A percentile compares a stretch with the other conserved stretches of the same genome.
phyloP scores from a whole-genome alignment of 2,888 invertebrate genomes.

The Xylota segnis region DNA sequence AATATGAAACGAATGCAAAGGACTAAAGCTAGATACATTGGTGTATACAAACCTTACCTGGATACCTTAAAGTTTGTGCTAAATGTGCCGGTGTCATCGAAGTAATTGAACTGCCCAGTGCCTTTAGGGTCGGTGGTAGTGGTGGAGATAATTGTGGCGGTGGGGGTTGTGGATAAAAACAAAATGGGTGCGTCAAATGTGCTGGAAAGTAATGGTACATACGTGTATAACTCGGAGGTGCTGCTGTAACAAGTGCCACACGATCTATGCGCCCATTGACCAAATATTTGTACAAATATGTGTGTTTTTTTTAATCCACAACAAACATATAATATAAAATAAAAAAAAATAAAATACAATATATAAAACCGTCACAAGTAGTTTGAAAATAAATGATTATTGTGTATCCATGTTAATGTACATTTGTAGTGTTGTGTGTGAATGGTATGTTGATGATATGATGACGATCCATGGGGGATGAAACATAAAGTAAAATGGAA shows the following conservation, averaged over 20 bases:
- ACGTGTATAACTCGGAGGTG: constrained; percentile 87
- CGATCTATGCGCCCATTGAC: constrained; percentile 86
- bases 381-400: constrained; percentile 19
- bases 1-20: neutral
- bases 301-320: constrained; percentile 1
- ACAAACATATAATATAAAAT: neutral
- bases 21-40: constrained; percentile 38
- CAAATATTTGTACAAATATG: constrained; percentile 49
- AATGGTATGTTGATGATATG: constrained; percentile 38
- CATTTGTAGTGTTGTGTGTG: constrained; percentile 51
- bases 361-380: constrained; percentile 33
- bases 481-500: constrained; percentile 33
- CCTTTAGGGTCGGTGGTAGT: constrained; percentile 83
- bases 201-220: constrained; percentile 87
- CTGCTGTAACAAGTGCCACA: constrained; percentile 87
- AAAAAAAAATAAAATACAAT: neutral
- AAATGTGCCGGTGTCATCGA: constrained; percentile 84
- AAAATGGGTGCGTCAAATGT: constrained; percentile 85
- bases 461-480: constrained; percentile 40
- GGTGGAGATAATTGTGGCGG: constrained; percentile 80
- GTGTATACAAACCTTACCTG: constrained; percentile 82
- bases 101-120: constrained; percentile 82
- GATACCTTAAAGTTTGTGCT: constrained; percentile 84
- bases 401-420: constrained; percentile 52
- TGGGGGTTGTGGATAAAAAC: constrained; percentile 85